Base-by-base conservation (phyloP, 2,113 vertebrate species). In the Indicator indicator region DNA sequence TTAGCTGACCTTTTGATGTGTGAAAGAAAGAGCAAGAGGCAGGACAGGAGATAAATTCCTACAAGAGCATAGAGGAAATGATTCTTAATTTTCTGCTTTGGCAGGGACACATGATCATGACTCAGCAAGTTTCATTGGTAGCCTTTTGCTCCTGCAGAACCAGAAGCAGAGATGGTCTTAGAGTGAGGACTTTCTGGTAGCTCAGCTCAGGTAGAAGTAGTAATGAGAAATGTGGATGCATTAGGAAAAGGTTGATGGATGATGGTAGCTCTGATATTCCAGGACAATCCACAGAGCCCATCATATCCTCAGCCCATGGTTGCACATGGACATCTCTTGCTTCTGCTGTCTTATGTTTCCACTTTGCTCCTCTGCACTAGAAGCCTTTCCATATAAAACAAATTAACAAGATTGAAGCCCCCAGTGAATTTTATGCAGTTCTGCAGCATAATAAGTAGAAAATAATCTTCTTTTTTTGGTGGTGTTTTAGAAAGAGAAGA, bases 71-170 rank as follows among this genome's bases (percentile, higher is more conserved):
- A 0, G 60, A 58, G 56, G 65, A 82, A 86, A 90, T 90, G 18
- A 48, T 74, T 75, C 52, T 77, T 71, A 21, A 90, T 91, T 78
- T 38, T 42, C 46, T 15, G 9, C 26, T 67, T n/a, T n/a, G 52
- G 44, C 23, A 11, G 83, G 50, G 54, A 30, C 1, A 0, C 71
- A 11, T 7, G 67, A 5, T 9, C 0, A 0, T n/a, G 64, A 58
- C 42, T 69, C 1, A 6, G 36, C 2, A 11, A 0, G 52, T 12
- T 33, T 28, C 8, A 0, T 5, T 13, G 71, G 65, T 52, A 14
- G 26, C 65, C 50, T 75, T 42, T 36, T 36, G 73, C 40, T 69
- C 67, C 70, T 11, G 38, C 0, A 4, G 67, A 59, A 60, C 3
- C 0, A 9, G 79, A 44, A 63, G 83, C 38, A 9, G 62, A 33